Percentiles rank a stretch among this genome's conserved stretches.
Evolutionary conservation across 2,113 vertebrate genomes (phyloP).

Genomic region (Heterotilapia buettikoferi): DNA sequence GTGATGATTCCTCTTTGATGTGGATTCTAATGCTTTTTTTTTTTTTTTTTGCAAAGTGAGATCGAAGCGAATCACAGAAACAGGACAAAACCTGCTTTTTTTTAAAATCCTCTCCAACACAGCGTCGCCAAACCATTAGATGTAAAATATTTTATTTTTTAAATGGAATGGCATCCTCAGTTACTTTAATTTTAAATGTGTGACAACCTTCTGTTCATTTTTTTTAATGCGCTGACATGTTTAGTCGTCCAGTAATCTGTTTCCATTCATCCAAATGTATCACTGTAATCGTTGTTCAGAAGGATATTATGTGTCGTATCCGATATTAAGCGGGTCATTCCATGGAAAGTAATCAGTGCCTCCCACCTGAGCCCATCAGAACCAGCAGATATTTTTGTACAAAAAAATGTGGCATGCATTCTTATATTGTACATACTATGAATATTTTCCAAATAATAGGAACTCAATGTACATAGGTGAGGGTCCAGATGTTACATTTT

Average conservation of each 20-base stretch:
- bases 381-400: neutral
- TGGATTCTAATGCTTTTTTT: conserved; percentile 3
- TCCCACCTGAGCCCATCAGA: neutral
- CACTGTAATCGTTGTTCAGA: neutral
- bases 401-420: neutral
- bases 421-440: neutral
- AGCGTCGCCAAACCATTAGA: conserved; percentile 38
- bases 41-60: neutral
- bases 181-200: conserved; percentile 19
- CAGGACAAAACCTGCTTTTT: neutral
- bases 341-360: neutral
- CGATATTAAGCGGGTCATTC: neutral
- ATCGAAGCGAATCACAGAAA: neutral
- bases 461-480: neutral
- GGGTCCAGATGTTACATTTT: neutral
- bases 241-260: neutral
- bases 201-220: neutral
- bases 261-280: neutral
- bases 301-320: neutral
- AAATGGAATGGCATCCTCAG: conserved; percentile 19
- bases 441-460: neutral
- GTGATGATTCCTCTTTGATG: conserved; percentile 27
- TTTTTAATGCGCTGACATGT: neutral
- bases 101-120: neutral
- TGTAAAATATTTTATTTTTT: conserved; percentile 37